Percentiles rank a stretch among this genome's conserved stretches.
Conservation (phyloP, 2,888 invertebrate species). For the Clusia tigrina region DNA sequence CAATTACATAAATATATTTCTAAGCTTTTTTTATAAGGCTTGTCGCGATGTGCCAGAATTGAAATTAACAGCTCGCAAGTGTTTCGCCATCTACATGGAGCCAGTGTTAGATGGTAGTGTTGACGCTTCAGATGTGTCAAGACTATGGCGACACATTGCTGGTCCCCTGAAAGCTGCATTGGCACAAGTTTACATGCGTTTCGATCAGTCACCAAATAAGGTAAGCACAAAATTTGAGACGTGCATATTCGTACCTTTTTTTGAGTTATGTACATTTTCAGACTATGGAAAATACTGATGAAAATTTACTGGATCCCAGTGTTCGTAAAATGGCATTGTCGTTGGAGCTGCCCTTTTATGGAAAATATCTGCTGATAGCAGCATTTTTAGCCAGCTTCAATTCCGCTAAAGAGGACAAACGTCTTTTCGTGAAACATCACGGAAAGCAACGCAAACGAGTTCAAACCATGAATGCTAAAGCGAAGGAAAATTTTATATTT, state of each 20-base stretch:
- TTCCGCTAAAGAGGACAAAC: conserved; percentile 85
- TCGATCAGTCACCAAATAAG: conserved; percentile 58
- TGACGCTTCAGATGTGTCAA: conserved; percentile 71
- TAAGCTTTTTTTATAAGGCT: conserved; percentile 83
- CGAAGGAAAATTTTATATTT: conserved; percentile 61
- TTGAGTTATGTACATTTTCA: not conserved
- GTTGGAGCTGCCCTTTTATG: conserved; percentile 85
- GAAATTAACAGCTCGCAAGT: conserved; percentile 78
- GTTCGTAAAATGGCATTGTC: conserved; percentile 71
- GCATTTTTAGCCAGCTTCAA: conserved; percentile 94
- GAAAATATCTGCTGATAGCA: conserved; percentile 88
- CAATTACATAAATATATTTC: conserved; percentile 82
- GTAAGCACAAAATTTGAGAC: not conserved
- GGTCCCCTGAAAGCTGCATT: conserved; percentile 78
- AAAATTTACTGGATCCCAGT: conserved; percentile 42
- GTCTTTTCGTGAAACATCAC: conserved; percentile 83
- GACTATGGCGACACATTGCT: conserved; percentile 82
- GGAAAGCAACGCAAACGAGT: conserved; percentile 75
- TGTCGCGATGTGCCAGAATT: conserved; percentile 88
- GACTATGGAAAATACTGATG: not conserved
- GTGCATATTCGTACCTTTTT: not conserved
- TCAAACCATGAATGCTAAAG: conserved; percentile 70
- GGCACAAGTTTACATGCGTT: conserved; percentile 79
- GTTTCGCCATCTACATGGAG: conserved; percentile 80
- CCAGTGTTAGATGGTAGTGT: conserved; percentile 77